These are phyloP conservation scores for Eulemur rubriventer DNA, from an alignment of 2,797 vertebrate species.

Conservation along the genomic window DNA sequence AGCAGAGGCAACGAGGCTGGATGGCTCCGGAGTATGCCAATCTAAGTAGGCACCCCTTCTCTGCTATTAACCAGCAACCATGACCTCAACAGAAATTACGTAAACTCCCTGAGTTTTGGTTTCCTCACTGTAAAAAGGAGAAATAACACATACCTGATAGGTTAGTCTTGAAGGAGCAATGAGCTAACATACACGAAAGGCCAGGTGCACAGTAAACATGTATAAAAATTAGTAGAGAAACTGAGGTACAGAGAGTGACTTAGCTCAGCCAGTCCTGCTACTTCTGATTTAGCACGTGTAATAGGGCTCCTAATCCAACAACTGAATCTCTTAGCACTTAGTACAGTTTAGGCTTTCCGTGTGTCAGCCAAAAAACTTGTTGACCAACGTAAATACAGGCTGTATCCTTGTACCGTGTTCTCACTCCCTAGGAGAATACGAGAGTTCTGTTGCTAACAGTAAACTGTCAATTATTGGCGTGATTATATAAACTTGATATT, in stretches of 20 bases:
- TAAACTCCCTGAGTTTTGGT: not conserved
- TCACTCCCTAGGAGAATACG: not conserved
- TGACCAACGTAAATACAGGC: not conserved
- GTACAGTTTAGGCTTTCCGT: not conserved
- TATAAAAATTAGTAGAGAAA: not conserved
- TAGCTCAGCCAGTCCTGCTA: not conserved
- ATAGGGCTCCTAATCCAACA: not conserved
- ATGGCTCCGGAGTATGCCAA: not conserved
- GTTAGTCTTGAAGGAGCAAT: not conserved
- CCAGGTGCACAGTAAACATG: fast-evolving
- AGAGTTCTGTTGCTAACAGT: not conserved
- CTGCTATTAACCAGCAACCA: not conserved
- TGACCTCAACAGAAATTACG: not conserved
- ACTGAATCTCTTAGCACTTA: not conserved
- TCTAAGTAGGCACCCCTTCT: not conserved
- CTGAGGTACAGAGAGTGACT: constrained; percentile 8
- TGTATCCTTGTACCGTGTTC: not conserved
- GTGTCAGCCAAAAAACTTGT: constrained; percentile 17
- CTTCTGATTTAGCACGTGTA: not conserved
- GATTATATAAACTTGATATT: constrained; percentile 33
- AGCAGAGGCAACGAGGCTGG: not conserved
- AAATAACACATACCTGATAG: not conserved
- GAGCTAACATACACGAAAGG: fast-evolving
- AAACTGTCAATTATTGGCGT: not conserved
- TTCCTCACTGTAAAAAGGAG: not conserved